Percentiles rank a stretch among this genome's conserved stretches.
Conservation (phyloP, 1,140 invertebrate species). For the Platyura marginata region DNA sequence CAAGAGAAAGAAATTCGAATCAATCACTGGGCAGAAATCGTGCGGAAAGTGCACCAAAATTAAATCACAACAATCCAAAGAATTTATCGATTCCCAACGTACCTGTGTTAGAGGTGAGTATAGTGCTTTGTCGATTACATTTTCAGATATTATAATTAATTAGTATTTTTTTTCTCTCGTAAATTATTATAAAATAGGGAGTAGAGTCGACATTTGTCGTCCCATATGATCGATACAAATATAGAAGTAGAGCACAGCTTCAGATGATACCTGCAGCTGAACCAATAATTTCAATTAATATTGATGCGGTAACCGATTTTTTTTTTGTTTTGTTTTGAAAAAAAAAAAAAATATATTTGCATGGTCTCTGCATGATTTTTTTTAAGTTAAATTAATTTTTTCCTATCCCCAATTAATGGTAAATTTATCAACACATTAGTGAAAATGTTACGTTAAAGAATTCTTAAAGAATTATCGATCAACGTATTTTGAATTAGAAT, state of each 20-base stretch:
- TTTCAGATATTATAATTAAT: background rate
- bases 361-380: no score
- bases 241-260: conserved; percentile 1
- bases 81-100: conserved; percentile 35
- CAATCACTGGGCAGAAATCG: conserved; percentile 27
- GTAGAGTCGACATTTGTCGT: conserved; percentile 1
- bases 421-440: no score
- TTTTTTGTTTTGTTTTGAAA: background rate
- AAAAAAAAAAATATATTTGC: background rate
- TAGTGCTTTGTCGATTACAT: background rate
- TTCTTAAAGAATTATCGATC: no score
- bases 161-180: background rate
- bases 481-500: no score
- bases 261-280: background rate
- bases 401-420: background rate
- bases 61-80: conserved; percentile 30
- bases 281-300: background rate
- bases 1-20: conserved; percentile 27
- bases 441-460: no score
- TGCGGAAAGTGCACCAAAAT: conserved; percentile 38
- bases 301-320: background rate
- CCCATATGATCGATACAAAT: background rate
- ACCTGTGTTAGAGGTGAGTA: conserved; percentile 24
- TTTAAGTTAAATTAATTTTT: background rate
- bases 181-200: conserved; percentile 1